Evolutionary conservation across 2,888 invertebrate species (phyloP), one percentile per base, ranked within the genome.

Genomic region (Agrotis puta): DNA sequence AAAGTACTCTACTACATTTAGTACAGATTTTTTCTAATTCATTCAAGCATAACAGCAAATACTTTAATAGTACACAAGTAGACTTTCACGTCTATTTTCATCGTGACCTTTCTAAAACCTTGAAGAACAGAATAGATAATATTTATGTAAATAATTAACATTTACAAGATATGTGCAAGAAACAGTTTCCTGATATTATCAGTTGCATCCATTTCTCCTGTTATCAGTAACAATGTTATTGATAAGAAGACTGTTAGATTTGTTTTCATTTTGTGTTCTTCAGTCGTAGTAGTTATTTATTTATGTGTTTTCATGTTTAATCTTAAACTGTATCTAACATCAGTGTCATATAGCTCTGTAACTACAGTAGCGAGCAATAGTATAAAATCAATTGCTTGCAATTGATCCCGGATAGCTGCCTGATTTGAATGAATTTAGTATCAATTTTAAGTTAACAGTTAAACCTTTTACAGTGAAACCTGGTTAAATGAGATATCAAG

Each of bases 51-150:
- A 22, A 62, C 33, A 14, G 2, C 50, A 27, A 1, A 24, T 27
- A 22, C 56, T n/a, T 56, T n/a, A 54, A 27, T 24, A n/a, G n/a
- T 27, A 27, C 2, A 2, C 11, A 54, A 16, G 27, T 18, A 20
- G 39, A 71, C 53, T 53, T 58, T 72, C 24, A 58, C 9, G 5
- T n/a, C 73, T 59, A 73, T 70, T 70, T 70, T 6, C 59, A 73
- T 51, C 11, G 7, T 16, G 45, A 24, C 22, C 43, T 62, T 73
- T 51, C 18, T n/a, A 9, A 51, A 62, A 74, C 63, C 63, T 71
- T 74, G 47, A 13, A 20, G 39, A 43, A 20, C 13, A 59, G 13
- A 51, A 53, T 27, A 43, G 6, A 43, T 39, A 57, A 6, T 24
- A 1, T 47, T 13, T 56, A 22, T 1, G 18, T 69, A 70, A 56